A percentile compares a stretch with the other conserved stretches of the same genome.
These are phyloP conservation scores for Pituophis catenifer DNA, from an alignment of 2,113 vertebrate genomes.

Conservation along the genomic window DNA sequence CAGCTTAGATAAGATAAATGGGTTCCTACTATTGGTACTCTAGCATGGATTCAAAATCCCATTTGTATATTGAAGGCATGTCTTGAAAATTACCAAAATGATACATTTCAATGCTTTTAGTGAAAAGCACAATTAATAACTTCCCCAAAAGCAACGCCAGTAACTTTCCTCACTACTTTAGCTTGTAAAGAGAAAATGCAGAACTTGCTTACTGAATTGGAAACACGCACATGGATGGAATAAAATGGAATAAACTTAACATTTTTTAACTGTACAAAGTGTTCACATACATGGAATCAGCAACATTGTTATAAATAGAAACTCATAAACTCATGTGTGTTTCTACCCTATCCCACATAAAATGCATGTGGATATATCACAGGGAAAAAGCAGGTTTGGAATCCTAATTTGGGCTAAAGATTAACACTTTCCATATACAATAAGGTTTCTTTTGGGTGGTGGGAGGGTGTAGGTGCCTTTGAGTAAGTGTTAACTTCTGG, in stretches of 20 bases:
- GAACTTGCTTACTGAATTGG: conserved; percentile 22
- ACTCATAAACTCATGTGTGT: neutral
- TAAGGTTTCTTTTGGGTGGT: neutral
- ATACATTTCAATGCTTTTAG: conserved; percentile 36
- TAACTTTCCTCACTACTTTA: neutral
- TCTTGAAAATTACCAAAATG: conserved; percentile 28
- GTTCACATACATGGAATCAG: conserved; percentile 9
- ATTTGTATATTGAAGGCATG: conserved; percentile 42
- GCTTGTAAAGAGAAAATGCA: conserved; percentile 9
- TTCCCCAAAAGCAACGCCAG: conserved; percentile 22
- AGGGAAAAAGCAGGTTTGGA: neutral
- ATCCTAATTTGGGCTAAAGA: neutral
- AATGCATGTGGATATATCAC: neutral
- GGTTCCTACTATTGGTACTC: conserved; percentile 26
- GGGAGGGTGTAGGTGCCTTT: neutral
- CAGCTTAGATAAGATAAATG: conserved; percentile 40
- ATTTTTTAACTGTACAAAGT: conserved; percentile 24
- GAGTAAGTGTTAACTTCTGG: neutral
- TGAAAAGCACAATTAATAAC: conserved; percentile 25
- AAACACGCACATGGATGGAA: conserved; percentile 11
- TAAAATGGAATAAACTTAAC: conserved; percentile 21
- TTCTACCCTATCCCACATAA: neutral
- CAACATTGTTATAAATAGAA: conserved; percentile 16
- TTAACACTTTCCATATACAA: neutral
- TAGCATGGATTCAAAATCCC: neutral